Evolutionary conservation across 1,140 invertebrate genomes (phyloP).

Genomic region (Phortica variegata): DNA sequence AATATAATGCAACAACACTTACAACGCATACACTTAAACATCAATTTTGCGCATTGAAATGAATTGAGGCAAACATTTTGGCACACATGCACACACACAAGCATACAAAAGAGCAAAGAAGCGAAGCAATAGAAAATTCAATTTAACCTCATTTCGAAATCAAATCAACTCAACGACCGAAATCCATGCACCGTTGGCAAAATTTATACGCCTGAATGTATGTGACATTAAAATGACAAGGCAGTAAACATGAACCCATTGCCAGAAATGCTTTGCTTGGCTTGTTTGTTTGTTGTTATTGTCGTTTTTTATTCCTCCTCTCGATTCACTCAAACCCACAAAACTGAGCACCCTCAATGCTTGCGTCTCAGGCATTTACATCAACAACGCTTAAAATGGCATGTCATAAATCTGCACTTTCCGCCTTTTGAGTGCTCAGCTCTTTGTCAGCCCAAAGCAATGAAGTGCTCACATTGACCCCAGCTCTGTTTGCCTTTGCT

Average conservation of each 20-base stretch:
- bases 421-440: too few relatives aligned
- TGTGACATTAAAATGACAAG: slow-evolving; percentile 40
- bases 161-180: slow-evolving; percentile 52
- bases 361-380: slow-evolving; percentile 39
- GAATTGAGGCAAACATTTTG: slow-evolving; percentile 54
- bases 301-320: slow-evolving; percentile 5
- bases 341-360: slow-evolving; percentile 18
- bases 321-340: slow-evolving; percentile 3
- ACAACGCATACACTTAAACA: slow-evolving; percentile 17
- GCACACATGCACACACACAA: too few relatives aligned
- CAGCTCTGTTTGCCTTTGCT: too few relatives aligned
- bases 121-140: slow-evolving; percentile 29
- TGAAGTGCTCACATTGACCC: too few relatives aligned
- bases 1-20: too few relatives aligned
- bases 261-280: slow-evolving; percentile 11
- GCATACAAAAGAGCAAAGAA: too few relatives aligned
- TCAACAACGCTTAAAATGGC: slow-evolving; percentile 50
- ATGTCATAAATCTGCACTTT: slow-evolving; percentile 45
- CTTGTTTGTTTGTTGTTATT: too few relatives aligned
- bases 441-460: too few relatives aligned
- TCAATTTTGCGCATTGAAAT: slow-evolving; percentile 52
- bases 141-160: slow-evolving; percentile 54
- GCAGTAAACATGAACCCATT: slow-evolving; percentile 49
- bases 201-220: slow-evolving; percentile 36
- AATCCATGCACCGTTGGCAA: slow-evolving; percentile 29